These are phyloP conservation scores for Mesoclemmys tuberculata DNA, from an alignment of 2,113 vertebrate species.

Conservation along the genomic window DNA sequence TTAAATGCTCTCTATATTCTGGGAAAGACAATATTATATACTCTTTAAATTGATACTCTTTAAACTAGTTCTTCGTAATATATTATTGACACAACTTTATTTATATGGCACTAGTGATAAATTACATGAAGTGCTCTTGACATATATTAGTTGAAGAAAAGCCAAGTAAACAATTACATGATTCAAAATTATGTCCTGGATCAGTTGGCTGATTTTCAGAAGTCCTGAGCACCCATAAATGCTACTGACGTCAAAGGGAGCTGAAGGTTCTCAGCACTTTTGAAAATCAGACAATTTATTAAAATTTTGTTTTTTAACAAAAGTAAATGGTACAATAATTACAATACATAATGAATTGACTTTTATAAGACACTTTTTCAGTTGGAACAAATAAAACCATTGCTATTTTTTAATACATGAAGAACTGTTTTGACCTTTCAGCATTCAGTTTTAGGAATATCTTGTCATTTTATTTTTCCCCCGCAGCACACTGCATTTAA, in stretches of 20 bases:
- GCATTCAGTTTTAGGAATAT: neutral
- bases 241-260: neutral
- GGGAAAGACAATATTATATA: neutral
- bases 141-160: neutral
- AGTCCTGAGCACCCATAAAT: neutral
- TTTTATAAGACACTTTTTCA: neutral
- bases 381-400: neutral
- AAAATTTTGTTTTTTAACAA: neutral
- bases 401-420: neutral
- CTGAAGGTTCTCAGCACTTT: neutral
- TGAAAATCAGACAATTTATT: neutral
- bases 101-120: neutral
- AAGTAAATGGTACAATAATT: neutral
- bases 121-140: neutral
- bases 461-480: constrained; percentile 8
- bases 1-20: neutral
- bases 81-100: neutral
- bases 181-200: neutral
- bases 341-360: neutral
- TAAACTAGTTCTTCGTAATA: neutral
- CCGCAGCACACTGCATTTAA: neutral
- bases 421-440: neutral
- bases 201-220: neutral
- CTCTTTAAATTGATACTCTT: neutral
- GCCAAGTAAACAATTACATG: neutral